Conservation (phyloP, 2,113 vertebrate genomes). For the Phalacrocorax brasilianus region DNA sequence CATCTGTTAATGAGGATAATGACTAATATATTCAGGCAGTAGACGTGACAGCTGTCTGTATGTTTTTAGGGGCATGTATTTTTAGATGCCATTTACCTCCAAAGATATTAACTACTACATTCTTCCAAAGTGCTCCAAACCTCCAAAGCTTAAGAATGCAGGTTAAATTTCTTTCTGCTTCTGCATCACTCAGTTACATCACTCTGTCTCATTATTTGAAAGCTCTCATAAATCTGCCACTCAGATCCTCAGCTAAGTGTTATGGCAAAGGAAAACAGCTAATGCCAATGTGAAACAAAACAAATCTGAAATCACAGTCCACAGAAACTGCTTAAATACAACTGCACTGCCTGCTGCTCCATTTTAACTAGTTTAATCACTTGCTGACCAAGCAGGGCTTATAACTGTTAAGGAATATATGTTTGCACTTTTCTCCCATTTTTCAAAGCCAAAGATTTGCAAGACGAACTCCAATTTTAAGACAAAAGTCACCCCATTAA, state of each 20-base stretch:
- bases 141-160: slow-evolving; percentile 24
- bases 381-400: slow-evolving; percentile 36
- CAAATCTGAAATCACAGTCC: slow-evolving; percentile 20
- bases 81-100: slow-evolving; percentile 73
- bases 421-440: neutral
- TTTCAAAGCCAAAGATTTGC: slow-evolving; percentile 69
- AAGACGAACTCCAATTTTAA: slow-evolving; percentile 76
- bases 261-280: slow-evolving; percentile 47
- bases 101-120: slow-evolving; percentile 65
- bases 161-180: slow-evolving; percentile 57
- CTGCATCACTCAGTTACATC: slow-evolving; percentile 59
- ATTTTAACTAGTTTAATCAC: slow-evolving; percentile 48
- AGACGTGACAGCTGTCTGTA: slow-evolving; percentile 79
- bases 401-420: neutral
- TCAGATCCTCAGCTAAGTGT: slow-evolving; percentile 58
- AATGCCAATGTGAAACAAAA: slow-evolving; percentile 58
- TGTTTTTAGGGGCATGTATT: slow-evolving; percentile 71
- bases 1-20: slow-evolving; percentile 75
- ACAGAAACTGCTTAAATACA: neutral
- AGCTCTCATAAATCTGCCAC: slow-evolving; percentile 59
- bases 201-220: slow-evolving; percentile 65
- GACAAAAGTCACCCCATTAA: slow-evolving; percentile 82
- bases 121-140: slow-evolving; percentile 57
- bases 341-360: neutral
- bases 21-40: slow-evolving; percentile 74